Conservation (phyloP, 37 sponge, comb jelly and placozoan genomes). For the Spongilla lacustris region DNA sequence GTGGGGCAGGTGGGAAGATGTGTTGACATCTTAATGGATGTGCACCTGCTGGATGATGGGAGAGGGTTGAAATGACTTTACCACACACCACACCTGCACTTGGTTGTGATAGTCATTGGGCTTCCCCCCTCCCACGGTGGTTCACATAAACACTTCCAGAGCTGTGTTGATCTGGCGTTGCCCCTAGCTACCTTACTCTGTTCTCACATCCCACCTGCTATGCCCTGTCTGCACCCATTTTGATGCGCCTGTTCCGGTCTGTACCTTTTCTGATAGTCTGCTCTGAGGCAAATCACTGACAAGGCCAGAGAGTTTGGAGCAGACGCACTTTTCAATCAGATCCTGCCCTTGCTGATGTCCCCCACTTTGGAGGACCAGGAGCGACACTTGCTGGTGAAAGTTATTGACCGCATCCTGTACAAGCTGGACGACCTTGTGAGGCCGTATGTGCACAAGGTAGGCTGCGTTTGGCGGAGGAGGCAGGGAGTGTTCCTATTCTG, state of each 20-base stretch:
- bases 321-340: conserved; percentile 97
- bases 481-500: background rate
- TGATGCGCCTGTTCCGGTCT: no score
- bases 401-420: conserved; percentile 97
- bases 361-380: conserved; percentile 97
- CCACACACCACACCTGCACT: background rate
- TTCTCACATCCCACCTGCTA: conserved; percentile 16
- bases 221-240: no score
- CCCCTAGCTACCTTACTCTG: conserved; percentile 11
- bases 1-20: background rate
- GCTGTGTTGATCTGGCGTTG: conserved; percentile 4
- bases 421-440: conserved; percentile 99
- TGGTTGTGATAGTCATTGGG: no score
- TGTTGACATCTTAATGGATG: background rate
- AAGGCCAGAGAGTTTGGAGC: conserved; percentile 98
- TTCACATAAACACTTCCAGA: background rate
- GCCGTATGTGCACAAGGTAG: conserved; percentile 97
- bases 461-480: no score
- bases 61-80: background rate
- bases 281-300: conserved; percentile 96
- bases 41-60: background rate
- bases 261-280: conserved; percentile 43
- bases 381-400: conserved; percentile 96
- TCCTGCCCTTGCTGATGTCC: conserved; percentile 97
- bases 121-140: conserved; percentile 16